phyloP scores from a whole-genome alignment of 2,113 vertebrate genomes.

The Pogona vitticeps region DNA sequence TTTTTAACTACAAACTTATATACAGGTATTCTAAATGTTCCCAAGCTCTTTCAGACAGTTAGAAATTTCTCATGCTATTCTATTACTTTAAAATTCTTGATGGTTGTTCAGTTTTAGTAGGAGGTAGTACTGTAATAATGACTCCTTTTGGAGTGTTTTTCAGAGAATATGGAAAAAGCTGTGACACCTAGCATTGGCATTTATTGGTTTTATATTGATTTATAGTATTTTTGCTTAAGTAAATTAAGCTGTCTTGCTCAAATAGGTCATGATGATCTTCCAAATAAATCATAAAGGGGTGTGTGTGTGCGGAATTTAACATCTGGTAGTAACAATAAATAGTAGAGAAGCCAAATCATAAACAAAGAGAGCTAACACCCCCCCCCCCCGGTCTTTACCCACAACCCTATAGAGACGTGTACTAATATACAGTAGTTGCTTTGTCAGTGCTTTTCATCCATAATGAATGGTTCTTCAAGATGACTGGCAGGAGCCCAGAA shows the following conservation, averaged over 20 bases:
- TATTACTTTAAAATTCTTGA: not conserved
- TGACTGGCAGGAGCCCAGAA: not conserved
- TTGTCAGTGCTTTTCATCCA: not conserved
- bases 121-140: not conserved
- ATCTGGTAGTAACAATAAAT: not conserved
- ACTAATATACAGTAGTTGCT: not conserved
- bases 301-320: slow-evolving; percentile 10
- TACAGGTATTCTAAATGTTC: not conserved
- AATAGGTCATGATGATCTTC: slow-evolving; percentile 15
- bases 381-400: not conserved
- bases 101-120: not conserved
- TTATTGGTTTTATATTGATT: not conserved
- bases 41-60: not conserved
- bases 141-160: not conserved
- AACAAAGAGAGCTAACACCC: not conserved
- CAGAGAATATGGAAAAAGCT: not conserved
- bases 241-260: not conserved
- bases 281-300: slow-evolving; percentile 25
- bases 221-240: not conserved
- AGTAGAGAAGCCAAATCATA: slow-evolving; percentile 4
- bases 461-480: not conserved
- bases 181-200: not conserved
- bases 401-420: not conserved
- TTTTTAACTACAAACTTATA: not conserved
- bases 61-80: not conserved